These are phyloP conservation scores for Conus ventricosus DNA, from an alignment of 1,140 invertebrate species.

Conservation along the genomic window DNA sequence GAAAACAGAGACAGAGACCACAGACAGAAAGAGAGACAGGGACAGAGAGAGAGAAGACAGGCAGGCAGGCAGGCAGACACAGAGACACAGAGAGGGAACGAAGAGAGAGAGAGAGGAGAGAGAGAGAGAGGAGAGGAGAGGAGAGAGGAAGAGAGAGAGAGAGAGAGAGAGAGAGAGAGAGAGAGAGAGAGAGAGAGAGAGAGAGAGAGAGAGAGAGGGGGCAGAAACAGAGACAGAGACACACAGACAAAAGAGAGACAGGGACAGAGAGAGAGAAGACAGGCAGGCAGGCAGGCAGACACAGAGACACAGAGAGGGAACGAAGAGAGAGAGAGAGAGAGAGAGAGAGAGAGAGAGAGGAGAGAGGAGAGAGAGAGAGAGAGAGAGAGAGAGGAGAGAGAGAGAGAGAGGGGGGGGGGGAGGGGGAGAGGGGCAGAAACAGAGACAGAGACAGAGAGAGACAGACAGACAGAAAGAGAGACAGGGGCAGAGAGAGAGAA, in stretches of 20 bases:
- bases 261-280: not conserved
- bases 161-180: not conserved
- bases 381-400: not conserved
- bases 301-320: not conserved
- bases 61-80: not conserved
- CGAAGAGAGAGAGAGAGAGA: not conserved
- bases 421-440: not conserved
- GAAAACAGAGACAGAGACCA: too few relatives aligned
- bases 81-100: too few relatives aligned
- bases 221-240: too few relatives aligned
- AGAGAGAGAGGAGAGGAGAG: not conserved
- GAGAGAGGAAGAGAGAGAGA: too few relatives aligned
- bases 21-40: not conserved
- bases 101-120: too few relatives aligned
- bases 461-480: not conserved
- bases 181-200: not conserved
- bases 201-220: not conserved
- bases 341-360: not conserved
- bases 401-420: not conserved
- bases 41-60: not conserved
- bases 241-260: not conserved
- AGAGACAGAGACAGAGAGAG: not conserved
- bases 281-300: slow-evolving; percentile 3
- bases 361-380: slow-evolving; percentile 18
- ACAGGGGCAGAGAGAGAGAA: not conserved